Evolutionary conservation across 2,797 vertebrate genomes (phyloP).

Genomic region (Echeneis naucrates): DNA sequence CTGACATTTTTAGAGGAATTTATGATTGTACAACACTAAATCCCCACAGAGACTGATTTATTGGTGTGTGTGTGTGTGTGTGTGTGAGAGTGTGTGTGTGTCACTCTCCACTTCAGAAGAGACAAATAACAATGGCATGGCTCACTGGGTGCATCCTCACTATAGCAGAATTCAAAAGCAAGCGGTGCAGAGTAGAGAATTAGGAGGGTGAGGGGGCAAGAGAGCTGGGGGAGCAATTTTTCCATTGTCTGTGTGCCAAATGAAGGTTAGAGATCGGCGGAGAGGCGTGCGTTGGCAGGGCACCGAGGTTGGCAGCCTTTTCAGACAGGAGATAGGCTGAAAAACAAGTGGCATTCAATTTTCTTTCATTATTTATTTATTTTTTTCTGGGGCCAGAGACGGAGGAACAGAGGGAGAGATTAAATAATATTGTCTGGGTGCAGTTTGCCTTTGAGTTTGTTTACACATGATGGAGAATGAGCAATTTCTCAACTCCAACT

Average conservation of each 20-base stretch:
- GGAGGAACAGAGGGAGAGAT: constrained; percentile 58
- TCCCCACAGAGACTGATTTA: constrained; percentile 55
- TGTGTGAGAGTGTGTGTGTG: constrained; percentile 18
- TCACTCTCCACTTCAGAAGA: constrained; percentile 63
- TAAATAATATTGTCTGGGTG: constrained; percentile 55
- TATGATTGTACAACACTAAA: constrained; percentile 45
- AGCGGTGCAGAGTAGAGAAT: constrained; percentile 57
- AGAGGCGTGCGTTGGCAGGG: constrained; percentile 67
- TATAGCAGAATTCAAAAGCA: constrained; percentile 62
- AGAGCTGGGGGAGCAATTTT: constrained; percentile 63
- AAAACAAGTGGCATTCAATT: constrained; percentile 79
- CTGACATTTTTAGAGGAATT: constrained; percentile 62
- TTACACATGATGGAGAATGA: constrained; percentile 44
- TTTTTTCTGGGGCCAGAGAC: constrained; percentile 25
- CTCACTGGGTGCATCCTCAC: constrained; percentile 63
- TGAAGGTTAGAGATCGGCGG: constrained; percentile 73
- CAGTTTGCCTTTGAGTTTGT: constrained; percentile 63
- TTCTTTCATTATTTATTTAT: too few species aligned
- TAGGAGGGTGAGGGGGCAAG: constrained; percentile 62
- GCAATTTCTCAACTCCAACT: constrained; percentile 51
- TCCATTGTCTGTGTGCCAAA: constrained; percentile 78
- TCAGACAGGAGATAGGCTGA: constrained; percentile 71
- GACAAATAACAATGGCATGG: constrained; percentile 70
- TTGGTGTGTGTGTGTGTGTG: constrained; percentile 26
- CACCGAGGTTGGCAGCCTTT: constrained; percentile 76